Evolutionary conservation across 1,140 invertebrate genomes (phyloP), one percentile per base, ranked within the genome.

Genomic region (Globodera ellingtonae): DNA sequence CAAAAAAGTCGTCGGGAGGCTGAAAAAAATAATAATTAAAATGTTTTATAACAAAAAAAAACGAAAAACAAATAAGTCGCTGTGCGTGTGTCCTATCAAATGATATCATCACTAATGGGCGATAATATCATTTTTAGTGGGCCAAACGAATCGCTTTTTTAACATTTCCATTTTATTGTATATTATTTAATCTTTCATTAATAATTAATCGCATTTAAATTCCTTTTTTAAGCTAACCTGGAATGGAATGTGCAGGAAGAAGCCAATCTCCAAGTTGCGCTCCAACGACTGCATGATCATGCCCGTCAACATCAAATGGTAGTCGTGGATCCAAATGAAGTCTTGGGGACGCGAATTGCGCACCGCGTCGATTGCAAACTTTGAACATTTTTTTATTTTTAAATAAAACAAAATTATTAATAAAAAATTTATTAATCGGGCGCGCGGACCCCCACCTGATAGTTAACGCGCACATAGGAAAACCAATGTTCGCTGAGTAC

Each of bases 311-410:
- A 89, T 87, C n/a, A 89, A 79, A 82, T 83, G 87, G 71, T 89
- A 89, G 74, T 89, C 87, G 72, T 89, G 87, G 74, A 89, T 89
- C 87, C 87, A 89, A 62, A 89, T 89, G 74, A 89, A 89, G 72
- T 89, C 87, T 52, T 89, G 87, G 15, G 87, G 88, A 8, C 87
- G 79, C 78, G 84, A 86, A 72, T 89, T 89, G 46, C 87, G 77
- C 4, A 89, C 88, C 35, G 87, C 87, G 65, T 89, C 82, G 46
- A 87, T 86, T 7, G 87, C 87, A 75, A 89, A 89, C 76, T 44
- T 35, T 48, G 9, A 46, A 35, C 59, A 3, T 35, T 35, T 35
- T 35, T 35, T 1, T 35, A 35, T 35, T 35, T 35, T 35, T 35
- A 35, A 35, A 74, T 35, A 46, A 18, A 2, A 52, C n/a, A 35